Evolutionary conservation across 2,113 vertebrate genomes (phyloP).

Genomic region (Nematolebias whitei): DNA sequence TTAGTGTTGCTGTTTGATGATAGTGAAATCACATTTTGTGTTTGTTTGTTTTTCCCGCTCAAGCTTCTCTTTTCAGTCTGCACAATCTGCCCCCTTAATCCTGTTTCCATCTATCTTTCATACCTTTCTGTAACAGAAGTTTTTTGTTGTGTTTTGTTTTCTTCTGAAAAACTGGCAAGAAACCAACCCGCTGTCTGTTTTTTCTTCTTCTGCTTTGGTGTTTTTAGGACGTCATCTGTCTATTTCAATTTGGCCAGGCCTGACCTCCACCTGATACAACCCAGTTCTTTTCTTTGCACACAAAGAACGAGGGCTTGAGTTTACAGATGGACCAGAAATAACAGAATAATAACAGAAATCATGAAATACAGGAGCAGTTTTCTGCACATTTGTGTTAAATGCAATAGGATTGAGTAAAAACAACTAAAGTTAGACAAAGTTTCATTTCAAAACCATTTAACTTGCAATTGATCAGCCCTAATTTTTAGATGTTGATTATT

Average conservation of each 20-base stretch:
- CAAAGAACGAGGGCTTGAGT: conserved; percentile 44
- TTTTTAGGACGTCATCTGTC: conserved; percentile 38
- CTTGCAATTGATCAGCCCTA: neutral
- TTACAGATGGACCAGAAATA: neutral
- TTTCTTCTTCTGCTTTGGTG: conserved; percentile 5
- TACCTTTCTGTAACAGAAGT: conserved; percentile 2
- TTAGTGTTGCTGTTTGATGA: conserved; percentile 38
- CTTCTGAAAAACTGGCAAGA: conserved; percentile 22
- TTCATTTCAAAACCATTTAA: conserved; percentile 17
- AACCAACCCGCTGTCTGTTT: conserved; percentile 16
- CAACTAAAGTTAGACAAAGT: neutral
- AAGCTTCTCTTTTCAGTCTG: conserved; percentile 1
- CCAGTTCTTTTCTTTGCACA: conserved; percentile 45
- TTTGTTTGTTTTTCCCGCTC: neutral
- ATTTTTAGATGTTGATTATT: neutral
- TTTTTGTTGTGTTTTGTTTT: neutral
- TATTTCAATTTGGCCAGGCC: conserved; percentile 47
- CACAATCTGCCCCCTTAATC: conserved; percentile 19
- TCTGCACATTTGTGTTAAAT: too few relatives aligned
- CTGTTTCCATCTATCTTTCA: conserved; percentile 1
- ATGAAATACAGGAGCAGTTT: too few relatives aligned
- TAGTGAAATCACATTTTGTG: conserved; percentile 11
- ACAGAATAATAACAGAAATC: neutral
- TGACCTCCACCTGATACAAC: conserved; percentile 44
- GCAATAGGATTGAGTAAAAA: too few relatives aligned